Evolutionary conservation across 1,140 invertebrate genomes (phyloP), one percentile per base, ranked within the genome.

Genomic region (Papilio dardanus): DNA sequence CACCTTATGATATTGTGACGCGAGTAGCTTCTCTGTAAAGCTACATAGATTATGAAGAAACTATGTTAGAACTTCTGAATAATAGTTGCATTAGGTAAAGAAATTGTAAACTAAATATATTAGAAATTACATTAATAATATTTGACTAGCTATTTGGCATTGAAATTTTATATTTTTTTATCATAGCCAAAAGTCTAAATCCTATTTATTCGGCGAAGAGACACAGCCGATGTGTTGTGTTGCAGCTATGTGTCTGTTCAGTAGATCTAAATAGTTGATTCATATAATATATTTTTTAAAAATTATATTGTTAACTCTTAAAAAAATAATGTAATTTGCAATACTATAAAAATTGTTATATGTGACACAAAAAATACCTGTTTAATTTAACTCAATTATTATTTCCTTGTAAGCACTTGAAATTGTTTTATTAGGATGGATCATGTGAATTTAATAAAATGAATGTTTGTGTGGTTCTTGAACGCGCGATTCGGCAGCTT

Each of bases 81-180:
- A 73, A 73, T 73, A 58, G 71, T 73, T 73, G 71, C 50, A 35
- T 12, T 73, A 73, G 71, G 50, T 73, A 54, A 58, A 42, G 8
- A 73, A 73, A 54, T 58, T 73, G 30, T 73, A 73, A 73, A 73
- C 33, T 73, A 73, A 73, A 73, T 73, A 73, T 73, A 73, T 58
- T 54, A 73, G 50, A 73, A 35, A 73, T 73, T 31, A 50, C 71
- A 73, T 40, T 2, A 46, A 46, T 33, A 71, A 71, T 73, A 73
- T 73, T 16, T 16, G 24, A 28, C 31, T 73, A 73, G 71, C 31
- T 73, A 58, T 73, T 58, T 73, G 71, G 71, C 71, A 73, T 24
- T 50, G 16, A 50, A 58, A 54, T 35, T 73, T 73, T 69, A 40
- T 69, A 69, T 69, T 69, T 69, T 73, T 73, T 73, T 73, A 54